Evolutionary conservation across 2,888 invertebrate species (phyloP).

Genomic region (Vesta saturnalis): DNA sequence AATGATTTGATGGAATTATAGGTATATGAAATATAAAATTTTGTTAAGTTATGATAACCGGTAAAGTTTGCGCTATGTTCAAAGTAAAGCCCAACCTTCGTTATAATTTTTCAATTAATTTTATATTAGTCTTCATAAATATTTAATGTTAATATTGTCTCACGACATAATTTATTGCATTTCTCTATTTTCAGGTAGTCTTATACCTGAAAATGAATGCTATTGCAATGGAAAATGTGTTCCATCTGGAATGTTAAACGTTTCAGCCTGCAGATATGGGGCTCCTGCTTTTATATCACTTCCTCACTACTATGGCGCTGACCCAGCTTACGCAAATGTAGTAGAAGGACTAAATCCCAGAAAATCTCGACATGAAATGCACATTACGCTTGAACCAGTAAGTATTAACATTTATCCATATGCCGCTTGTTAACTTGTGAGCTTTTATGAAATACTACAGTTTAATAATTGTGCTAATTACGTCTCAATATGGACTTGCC

Average conservation of each 20-base stretch:
- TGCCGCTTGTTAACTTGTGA: too few species aligned
- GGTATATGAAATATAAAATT: too few species aligned
- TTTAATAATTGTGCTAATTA: too few species aligned
- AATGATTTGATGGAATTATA: too few species aligned
- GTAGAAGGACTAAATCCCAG: constrained; percentile 75
- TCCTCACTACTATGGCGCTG: constrained; percentile 82
- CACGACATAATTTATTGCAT: background rate
- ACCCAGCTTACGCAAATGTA: constrained; percentile 69
- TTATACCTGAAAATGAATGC: constrained; percentile 69
- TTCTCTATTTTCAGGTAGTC: constrained; percentile 63
- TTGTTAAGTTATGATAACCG: too few species aligned
- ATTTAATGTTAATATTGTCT: background rate
- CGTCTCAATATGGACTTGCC: too few species aligned
- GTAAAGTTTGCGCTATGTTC: background rate
- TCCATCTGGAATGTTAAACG: constrained; percentile 76
- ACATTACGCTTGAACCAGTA: constrained; percentile 77
- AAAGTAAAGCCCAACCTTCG: too few species aligned
- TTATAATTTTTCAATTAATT: too few species aligned
- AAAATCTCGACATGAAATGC: constrained; percentile 74
- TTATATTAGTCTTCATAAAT: background rate
- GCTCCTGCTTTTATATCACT: constrained; percentile 83
- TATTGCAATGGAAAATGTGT: constrained; percentile 76
- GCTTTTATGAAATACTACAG: too few species aligned
- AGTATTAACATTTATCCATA: too few species aligned
- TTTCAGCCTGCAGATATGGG: constrained; percentile 76